Percentiles rank a stretch among this genome's conserved stretches.
Conservation (phyloP, 2,797 vertebrate genomes). For the Holocentrus rufus region DNA sequence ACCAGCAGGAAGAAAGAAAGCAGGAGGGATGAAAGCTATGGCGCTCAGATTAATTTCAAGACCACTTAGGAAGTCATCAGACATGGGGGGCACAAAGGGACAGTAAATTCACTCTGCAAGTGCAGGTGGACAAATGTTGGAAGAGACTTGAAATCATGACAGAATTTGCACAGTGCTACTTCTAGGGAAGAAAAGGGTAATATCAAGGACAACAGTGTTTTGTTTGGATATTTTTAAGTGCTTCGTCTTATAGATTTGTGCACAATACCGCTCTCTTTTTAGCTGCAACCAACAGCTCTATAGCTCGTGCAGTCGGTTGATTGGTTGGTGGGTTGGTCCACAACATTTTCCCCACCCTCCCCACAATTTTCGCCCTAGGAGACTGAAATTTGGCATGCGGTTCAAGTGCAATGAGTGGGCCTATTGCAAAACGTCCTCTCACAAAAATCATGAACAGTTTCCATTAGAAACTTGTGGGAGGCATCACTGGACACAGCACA, state of each 20-base stretch:
- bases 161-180: conserved; percentile 30
- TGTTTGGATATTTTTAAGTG: neutral
- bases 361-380: too few species aligned
- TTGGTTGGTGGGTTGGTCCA: too few species aligned
- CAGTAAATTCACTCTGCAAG: conserved; percentile 56
- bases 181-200: conserved; percentile 6
- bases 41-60: conserved; percentile 71
- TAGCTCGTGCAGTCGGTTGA: too few species aligned
- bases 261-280: conserved; percentile 15
- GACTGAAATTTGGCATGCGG: too few species aligned
- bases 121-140: conserved; percentile 40
- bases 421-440: too few species aligned
- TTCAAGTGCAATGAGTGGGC: too few species aligned
- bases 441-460: too few species aligned
- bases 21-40: conserved; percentile 46
- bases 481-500: too few species aligned
- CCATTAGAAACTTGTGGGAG: too few species aligned
- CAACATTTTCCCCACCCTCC: too few species aligned
- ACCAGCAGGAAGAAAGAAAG: conserved; percentile 38
- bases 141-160: conserved; percentile 45
- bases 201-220: conserved; percentile 3
- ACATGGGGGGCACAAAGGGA: conserved; percentile 47
- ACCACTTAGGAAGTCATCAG: conserved; percentile 69
- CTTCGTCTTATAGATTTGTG: conserved; percentile 39
- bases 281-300: too few species aligned